Evolutionary conservation across 2,797 vertebrate species (phyloP), one percentile per base, ranked within the genome.

Genomic region (Rhynchotus rufescens): DNA sequence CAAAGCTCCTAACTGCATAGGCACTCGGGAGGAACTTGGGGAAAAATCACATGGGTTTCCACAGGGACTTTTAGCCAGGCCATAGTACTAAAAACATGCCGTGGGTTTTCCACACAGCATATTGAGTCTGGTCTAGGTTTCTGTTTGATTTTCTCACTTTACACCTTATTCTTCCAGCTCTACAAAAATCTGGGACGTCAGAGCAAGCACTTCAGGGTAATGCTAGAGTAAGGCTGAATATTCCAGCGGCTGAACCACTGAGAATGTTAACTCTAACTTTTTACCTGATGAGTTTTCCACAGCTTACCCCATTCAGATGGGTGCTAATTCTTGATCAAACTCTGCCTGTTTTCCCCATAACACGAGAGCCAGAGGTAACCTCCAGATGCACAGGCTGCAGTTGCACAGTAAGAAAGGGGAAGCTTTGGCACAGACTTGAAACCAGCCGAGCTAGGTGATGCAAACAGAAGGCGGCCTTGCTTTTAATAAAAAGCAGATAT

Each of bases 221-320:
- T 20, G 44, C 60, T 6, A 11, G 15, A 32, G 26, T 17, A 32
- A 65, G 45, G 15, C 25, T 65, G 52, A 56, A 42, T 34, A 7
- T 0, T 3, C 15, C 42, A 42, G 5, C 28, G n/a, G 34, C 3
- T 2, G 56, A 80, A 19, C 23, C 0, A 1, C 1, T 0, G 62
- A 7, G 21, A 47, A 45, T 4, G 1, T 36, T 17, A 59, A 10
- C 26, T 42, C 15, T 15, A n/a, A 2, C 16, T 47, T 34, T 59
- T 25, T 0, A 59, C 47, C 15, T 32, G 28, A 45, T 62, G 36
- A 60, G 8, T 10, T 86, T 66, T 68, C 61, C 10, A 45, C 15
- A 74, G 15, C 6, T 86, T 32, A 4, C 15, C 49, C 28, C 44
- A 2, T 40, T 71, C 22, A 45, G 26, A 54, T 42, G 8, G 57